Base-by-base conservation (phyloP, 1,140 invertebrate genomes). In the Mycetomoellerius zeteki region DNA sequence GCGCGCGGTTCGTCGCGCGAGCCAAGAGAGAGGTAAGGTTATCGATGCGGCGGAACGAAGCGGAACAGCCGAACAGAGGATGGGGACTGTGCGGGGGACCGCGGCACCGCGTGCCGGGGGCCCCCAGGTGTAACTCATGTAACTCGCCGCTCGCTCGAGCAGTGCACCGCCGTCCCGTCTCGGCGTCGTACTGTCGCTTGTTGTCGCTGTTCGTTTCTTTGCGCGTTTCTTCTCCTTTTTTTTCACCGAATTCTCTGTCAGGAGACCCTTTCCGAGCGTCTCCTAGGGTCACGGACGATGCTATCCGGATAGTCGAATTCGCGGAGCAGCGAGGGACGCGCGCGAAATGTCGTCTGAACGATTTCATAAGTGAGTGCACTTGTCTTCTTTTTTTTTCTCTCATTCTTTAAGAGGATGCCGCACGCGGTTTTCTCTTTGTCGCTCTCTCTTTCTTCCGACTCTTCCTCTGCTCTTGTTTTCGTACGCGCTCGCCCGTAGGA, bases 291-390 rank as follows among this genome's bases (percentile, higher is more conserved):
- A 62, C 58, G 58, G 24, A 30, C 24, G 19, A 77, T 67, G 75
- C 30, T 58, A 21, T 65, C 19, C 14, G 10, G 19, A 24, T 60
- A 77, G 10, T 16, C 52, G n/a, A 2, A 47, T 30, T 6, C 6
- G 62, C 64, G 16, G 8, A 30, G 21, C n/a, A 50, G n/a, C n/a
- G 52, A 37, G 27, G 16, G 37, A 33, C 27, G 60, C 54, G 47
- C 19, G 37, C 81, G 94, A 88, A 69, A 95, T 95, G 94, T 93
- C 94, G 86, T 93, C 94, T 84, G 94, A 95, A 50, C 92, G 94
- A 87, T 95, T 95, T 93, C 94, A 95, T 92, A 95, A 94, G 94
- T 95, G 93, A 94, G 94, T 94, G 78, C 72, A 85, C 30, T 5
- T 76, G 2, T 47, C 37, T 24, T 52, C 6, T 62, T 62, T 60